These are phyloP conservation scores for Alloplasta piceator DNA, from an alignment of 2,888 invertebrate species.

Conservation along the genomic window DNA sequence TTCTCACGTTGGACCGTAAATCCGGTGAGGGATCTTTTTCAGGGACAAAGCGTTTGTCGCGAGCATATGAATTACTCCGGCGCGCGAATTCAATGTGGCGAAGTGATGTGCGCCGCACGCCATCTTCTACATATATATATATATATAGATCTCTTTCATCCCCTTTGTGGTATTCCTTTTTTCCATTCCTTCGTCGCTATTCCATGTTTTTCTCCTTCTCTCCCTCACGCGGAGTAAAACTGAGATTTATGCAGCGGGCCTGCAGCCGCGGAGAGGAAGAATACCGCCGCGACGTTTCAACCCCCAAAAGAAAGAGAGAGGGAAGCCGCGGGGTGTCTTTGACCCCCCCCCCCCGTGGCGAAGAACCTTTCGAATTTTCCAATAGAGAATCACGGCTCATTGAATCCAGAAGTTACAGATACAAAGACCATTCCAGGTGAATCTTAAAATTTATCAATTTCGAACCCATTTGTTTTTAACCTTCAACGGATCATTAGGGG, in stretches of 20 bases:
- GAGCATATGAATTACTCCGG: slow-evolving; percentile 57
- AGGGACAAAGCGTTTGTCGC: slow-evolving; percentile 64
- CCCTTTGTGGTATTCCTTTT: slow-evolving; percentile 40
- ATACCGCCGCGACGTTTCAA: slow-evolving; percentile 40
- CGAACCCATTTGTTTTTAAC: too few species aligned
- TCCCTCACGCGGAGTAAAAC: not conserved
- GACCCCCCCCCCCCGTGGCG: slow-evolving; percentile 37
- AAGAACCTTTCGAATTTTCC: slow-evolving; percentile 53
- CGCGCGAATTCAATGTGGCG: slow-evolving; percentile 62
- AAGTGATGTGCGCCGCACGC: slow-evolving; percentile 56
- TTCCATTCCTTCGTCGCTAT: slow-evolving; percentile 35
- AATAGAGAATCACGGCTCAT: slow-evolving; percentile 48
- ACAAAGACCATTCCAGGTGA: not conserved
- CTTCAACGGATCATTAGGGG: too few species aligned
- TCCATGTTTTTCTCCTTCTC: slow-evolving; percentile 50
- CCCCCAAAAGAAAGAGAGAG: slow-evolving; percentile 19
- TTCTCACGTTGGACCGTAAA: slow-evolving; percentile 57
- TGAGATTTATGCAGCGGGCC: slow-evolving; percentile 57
- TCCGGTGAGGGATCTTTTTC: slow-evolving; percentile 33
- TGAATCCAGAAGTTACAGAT: slow-evolving; percentile 18
- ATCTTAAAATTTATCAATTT: not conserved
- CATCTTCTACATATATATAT: slow-evolving; percentile 10
- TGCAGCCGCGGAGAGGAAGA: slow-evolving; percentile 31
- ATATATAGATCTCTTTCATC: slow-evolving; percentile 37
- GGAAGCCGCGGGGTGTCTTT: slow-evolving; percentile 52